Evolutionary conservation across 2,888 invertebrate species (phyloP).

Genomic region (Eupeodes luniger): DNA sequence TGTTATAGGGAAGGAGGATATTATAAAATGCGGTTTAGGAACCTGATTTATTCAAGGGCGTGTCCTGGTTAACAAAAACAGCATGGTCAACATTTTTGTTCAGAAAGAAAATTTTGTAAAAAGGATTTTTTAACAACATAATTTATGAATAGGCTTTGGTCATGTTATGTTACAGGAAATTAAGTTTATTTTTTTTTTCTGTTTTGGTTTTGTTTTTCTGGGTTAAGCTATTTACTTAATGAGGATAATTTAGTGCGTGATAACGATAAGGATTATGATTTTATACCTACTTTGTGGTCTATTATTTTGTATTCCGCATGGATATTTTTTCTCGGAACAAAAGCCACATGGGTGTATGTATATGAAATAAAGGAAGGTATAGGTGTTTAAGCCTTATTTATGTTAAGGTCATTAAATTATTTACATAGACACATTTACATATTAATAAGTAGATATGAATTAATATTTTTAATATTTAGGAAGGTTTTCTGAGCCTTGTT

Average conservation of each 20-base stretch:
- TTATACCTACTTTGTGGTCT: background rate
- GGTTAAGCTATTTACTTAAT: slow-evolving; percentile 37
- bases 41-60: slow-evolving; percentile 54
- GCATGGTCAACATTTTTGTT: slow-evolving; percentile 21
- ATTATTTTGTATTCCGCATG: background rate
- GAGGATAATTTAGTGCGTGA: slow-evolving; percentile 5
- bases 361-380: too few relatives aligned
- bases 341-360: background rate
- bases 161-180: background rate
- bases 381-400: background rate
- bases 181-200: slow-evolving; percentile 15
- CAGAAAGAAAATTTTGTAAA: slow-evolving; percentile 5
- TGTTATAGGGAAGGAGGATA: background rate
- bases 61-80: slow-evolving; percentile 21
- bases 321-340: background rate
- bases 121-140: background rate
- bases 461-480: too few relatives aligned
- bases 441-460: too few relatives aligned
- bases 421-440: too few relatives aligned
- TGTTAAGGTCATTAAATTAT: background rate
- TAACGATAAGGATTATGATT: background rate
- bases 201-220: too few relatives aligned
- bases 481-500: too few relatives aligned
- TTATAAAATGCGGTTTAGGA: slow-evolving; percentile 30
- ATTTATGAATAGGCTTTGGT: slow-evolving; percentile 31